Percentiles rank a stretch among this genome's conserved stretches.
Evolutionary conservation across 2,113 vertebrate genomes (phyloP).

Genomic region (Ammodytes marinus): DNA sequence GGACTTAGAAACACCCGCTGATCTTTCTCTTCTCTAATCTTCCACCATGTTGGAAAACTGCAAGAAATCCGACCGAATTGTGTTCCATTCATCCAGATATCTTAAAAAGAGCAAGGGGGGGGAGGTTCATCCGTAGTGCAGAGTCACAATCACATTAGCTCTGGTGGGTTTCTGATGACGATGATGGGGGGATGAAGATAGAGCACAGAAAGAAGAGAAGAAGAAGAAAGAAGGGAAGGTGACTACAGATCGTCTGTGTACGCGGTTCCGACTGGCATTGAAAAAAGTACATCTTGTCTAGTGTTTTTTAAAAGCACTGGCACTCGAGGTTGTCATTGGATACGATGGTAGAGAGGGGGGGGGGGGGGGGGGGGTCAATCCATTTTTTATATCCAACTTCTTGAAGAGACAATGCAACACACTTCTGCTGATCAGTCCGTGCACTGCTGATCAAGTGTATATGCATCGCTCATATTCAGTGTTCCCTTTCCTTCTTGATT

Average conservation of each 20-base stretch:
- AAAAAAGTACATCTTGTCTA: constrained; percentile 52
- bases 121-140: constrained; percentile 57
- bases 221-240: constrained; percentile 36
- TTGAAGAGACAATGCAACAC: constrained; percentile 27
- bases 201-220: constrained; percentile 48
- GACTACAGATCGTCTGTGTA: constrained; percentile 25
- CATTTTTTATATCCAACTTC: constrained; percentile 13
- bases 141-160: constrained; percentile 65
- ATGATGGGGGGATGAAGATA: constrained; percentile 31
- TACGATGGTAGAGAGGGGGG: constrained; percentile 18
- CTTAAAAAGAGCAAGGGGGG: constrained; percentile 58
- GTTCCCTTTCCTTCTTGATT: constrained; percentile 34
- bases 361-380: background rate
- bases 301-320: constrained; percentile 78
- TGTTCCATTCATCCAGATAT: constrained; percentile 33
- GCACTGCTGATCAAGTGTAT: constrained; percentile 29
- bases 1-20: constrained; percentile 35
- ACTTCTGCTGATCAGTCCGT: constrained; percentile 23
- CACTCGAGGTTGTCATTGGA: constrained; percentile 60
- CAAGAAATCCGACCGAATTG: constrained; percentile 5
- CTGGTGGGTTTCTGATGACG: constrained; percentile 50
- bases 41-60: constrained; percentile 17
- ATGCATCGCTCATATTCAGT: constrained; percentile 52
- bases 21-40: constrained; percentile 28
- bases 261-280: constrained; percentile 39